Base-by-base conservation (phyloP, 2,113 vertebrate species). In the Hemicordylus capensis region DNA sequence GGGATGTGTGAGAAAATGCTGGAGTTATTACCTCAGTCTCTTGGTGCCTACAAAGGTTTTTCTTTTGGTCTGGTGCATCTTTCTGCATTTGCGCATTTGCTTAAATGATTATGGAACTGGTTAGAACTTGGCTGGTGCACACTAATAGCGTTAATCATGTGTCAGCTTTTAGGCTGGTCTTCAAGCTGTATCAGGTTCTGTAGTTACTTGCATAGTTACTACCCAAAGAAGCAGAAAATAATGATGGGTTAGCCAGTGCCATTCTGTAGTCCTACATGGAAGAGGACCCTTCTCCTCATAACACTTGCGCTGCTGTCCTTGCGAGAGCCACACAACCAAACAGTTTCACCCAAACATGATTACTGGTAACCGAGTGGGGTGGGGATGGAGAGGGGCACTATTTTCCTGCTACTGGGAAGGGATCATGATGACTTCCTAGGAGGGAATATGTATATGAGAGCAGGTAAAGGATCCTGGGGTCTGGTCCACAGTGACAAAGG, bases 21-120 rank as follows among this genome's bases (percentile, higher is more conserved):
- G 84, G 58, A 37, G n/a, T 54, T 14, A 10, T 9, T 70, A 48
- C 56, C 24, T 7, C 76, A 85, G 9, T 84, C 51, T 79, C n/a
- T 34, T 78, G 28, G 31, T 81, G 79, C 66, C 7, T 11, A 82
- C 79, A 93, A 91, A 74, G 15, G 19, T 73, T 83, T 86, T 88
- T 26, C 44, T 81, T 3, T 26, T 64, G 19, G 10, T 85, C 84
- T 79, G 76, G 39, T 79, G 67, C 37, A 69, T 51, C 44, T 61
- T 73, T 54, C 54, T 31, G 26, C 37, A 17, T 59, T 85, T 79
- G 22, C 9, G 34, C 14, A 42, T 85, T 54, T 79, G 24, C 15
- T 85, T 56, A 76, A 79, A 79, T 72, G 66, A 85, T 46, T 63
- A 54, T 15, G 6, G 28, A 42, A 78, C 24, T 28, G 20, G 44